Conservation (phyloP, 2,797 vertebrate genomes). For the Lutjanus argentimaculatus region DNA sequence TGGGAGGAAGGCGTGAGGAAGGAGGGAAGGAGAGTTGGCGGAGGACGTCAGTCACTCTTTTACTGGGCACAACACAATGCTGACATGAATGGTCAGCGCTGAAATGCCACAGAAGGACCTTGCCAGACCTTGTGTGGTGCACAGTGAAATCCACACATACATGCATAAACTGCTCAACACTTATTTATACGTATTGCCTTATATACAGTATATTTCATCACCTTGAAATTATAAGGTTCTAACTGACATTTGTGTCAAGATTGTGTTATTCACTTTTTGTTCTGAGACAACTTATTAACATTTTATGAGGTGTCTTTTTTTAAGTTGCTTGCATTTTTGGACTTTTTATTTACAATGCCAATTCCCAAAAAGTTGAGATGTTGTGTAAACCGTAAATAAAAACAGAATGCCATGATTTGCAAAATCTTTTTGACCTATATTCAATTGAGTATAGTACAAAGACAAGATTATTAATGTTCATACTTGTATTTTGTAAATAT, state of each 20-base stretch:
- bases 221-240: too few species aligned
- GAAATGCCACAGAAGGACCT: conserved; percentile 57
- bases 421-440: too few species aligned
- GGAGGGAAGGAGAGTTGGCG: conserved; percentile 35
- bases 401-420: too few species aligned
- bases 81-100: conserved; percentile 65
- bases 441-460: too few species aligned
- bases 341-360: not conserved
- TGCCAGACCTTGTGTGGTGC: conserved; percentile 36
- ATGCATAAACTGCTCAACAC: conserved; percentile 4
- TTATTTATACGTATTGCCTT: not conserved
- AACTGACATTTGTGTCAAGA: too few species aligned
- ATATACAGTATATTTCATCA: not conserved
- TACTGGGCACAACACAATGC: conserved; percentile 57
- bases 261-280: too few species aligned
- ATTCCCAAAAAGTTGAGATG: too few species aligned
- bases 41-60: conserved; percentile 66
- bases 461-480: too few species aligned
- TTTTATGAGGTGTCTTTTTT: not conserved
- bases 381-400: too few species aligned
- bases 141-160: conserved; percentile 17
- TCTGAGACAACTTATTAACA: too few species aligned
- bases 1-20: conserved; percentile 36
- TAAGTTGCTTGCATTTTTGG: too few species aligned
- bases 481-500: too few species aligned